Percentiles rank a stretch among this genome's conserved stretches.
Evolutionary conservation across 2,888 invertebrate genomes (phyloP).

Genomic region (Conus canariensis): DNA sequence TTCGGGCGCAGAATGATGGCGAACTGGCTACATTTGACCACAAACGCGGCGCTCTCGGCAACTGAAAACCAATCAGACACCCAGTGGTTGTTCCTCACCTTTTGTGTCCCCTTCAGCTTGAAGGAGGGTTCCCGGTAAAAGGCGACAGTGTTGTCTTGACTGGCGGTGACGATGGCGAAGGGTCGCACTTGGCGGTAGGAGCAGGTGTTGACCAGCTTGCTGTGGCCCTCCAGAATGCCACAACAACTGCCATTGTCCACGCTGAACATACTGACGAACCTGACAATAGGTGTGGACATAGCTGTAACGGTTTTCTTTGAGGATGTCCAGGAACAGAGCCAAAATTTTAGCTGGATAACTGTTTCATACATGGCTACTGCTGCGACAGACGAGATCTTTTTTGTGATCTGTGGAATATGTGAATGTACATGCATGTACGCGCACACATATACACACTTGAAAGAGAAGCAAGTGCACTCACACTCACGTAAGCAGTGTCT

Average conservation of each 20-base stretch:
- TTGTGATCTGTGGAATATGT: too few relatives aligned
- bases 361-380: too few relatives aligned
- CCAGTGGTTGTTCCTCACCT: constrained; percentile 59
- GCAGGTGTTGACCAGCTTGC: constrained; percentile 94
- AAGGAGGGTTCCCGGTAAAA: constrained; percentile 99
- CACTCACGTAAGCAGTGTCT: background rate
- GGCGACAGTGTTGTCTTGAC: constrained; percentile 96
- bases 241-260: constrained; percentile 97
- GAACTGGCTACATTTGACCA: too few relatives aligned
- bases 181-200: constrained; percentile 93
- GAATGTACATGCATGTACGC: background rate
- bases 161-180: constrained; percentile 95
- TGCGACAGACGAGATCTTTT: too few relatives aligned
- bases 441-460: background rate
- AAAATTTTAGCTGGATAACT: too few relatives aligned
- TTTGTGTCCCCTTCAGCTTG: constrained; percentile 80
- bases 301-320: background rate
- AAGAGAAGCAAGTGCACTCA: background rate
- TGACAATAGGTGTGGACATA: constrained; percentile 69
- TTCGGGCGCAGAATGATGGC: too few relatives aligned
- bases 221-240: constrained; percentile 96
- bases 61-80: too few relatives aligned
- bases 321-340: too few relatives aligned
- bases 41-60: too few relatives aligned
- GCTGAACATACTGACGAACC: constrained; percentile 97